Base-by-base conservation (phyloP, 2,113 vertebrate genomes). In the Cettia cetti region DNA sequence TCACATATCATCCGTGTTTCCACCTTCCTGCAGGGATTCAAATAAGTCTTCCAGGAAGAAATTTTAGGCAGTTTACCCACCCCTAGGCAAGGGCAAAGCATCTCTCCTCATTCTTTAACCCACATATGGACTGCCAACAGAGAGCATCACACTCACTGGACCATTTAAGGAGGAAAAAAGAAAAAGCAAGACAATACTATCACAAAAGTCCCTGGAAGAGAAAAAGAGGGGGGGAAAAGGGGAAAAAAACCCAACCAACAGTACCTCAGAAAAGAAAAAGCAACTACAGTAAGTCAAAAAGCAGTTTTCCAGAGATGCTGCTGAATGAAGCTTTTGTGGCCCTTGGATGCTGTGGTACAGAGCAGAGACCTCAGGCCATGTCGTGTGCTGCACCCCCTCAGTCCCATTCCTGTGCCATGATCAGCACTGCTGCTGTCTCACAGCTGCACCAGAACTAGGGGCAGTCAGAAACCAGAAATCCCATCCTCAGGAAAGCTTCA, bases 11-110 rank as follows among this genome's bases (percentile, higher is more conserved):
- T 44, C 64, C 24, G 13, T 13, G 40, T 66, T 94, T 74, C 50
- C 79, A 70, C 68, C 50, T 94, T 77, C 94, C 92, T 83, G 88
- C 68, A 86, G 93, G 39, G 78, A 82, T 88, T 70, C 14, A 13
- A 95, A 42, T 82, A 69, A 16, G 35, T 40, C 59, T 77, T 82
- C 87, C 1, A 3, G 14, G 56, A 91, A 88, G 78, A 90, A 72
- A 80, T 91, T 87, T 80, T 33, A 87, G 89, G 70, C 54, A 69
- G 49, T 80, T 92, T 65, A 61, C n/a, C 45, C 74, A 85, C 39
- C 50, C 77, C 50, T 59, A 74, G 75, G 54, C 87, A 89, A 88
- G 75, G 70, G 59, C n/a, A 89, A 89, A 86, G 1, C 22, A 42
- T 47, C 71, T 35, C 61, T 84, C 26, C 74, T n/a, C 35, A 52